Conservation (phyloP, 2,113 vertebrate genomes). For the Micromys minutus region DNA sequence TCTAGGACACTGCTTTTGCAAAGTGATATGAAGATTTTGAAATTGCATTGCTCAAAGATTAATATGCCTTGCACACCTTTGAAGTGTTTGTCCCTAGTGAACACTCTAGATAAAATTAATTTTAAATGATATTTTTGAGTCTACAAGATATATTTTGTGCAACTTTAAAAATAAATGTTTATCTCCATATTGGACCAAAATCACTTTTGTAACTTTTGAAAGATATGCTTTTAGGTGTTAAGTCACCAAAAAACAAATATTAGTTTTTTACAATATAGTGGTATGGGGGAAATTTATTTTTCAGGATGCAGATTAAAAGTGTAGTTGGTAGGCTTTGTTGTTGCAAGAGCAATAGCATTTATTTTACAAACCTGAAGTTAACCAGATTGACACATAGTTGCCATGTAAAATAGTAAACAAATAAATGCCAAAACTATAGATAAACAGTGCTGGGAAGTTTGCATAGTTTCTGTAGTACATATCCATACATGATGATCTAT, state of each 20-base stretch:
- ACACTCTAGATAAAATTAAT: neutral
- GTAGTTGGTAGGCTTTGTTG: neutral
- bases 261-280: neutral
- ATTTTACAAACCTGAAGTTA: neutral
- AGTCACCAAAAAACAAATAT: neutral
- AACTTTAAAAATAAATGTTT: neutral
- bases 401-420: conserved; percentile 17
- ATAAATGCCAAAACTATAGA: neutral
- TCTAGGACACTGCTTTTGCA: neutral
- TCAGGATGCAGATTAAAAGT: neutral
- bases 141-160: neutral
- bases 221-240: neutral
- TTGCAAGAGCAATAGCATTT: neutral
- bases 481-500: neutral
- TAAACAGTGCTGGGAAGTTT: neutral
- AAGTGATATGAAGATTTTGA: neutral
- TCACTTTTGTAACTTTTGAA: conserved; percentile 16
- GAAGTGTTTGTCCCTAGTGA: neutral
- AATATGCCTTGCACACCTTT: neutral
- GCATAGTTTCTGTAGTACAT: no score
- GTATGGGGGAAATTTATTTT: neutral
- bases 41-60: neutral
- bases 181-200: neutral
- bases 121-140: conserved; percentile 7
- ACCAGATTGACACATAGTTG: neutral